A percentile compares a stretch with the other conserved stretches of the same genome.
Evolutionary conservation across 2,888 invertebrate genomes (phyloP).

Genomic region (Brachyptera putata): DNA sequence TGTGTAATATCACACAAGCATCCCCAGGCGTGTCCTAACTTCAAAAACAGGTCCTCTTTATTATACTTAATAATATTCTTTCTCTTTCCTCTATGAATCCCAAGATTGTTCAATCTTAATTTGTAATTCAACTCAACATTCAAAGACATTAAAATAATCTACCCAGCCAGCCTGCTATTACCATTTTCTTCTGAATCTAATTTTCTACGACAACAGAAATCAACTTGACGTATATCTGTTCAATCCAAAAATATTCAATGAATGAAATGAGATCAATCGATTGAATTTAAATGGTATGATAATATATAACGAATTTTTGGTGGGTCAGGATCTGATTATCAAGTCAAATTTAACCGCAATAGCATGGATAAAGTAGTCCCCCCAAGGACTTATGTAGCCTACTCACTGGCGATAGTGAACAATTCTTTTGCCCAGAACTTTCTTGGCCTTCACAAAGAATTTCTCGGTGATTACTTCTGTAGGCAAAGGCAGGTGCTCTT

Average conservation of each 20-base stretch:
- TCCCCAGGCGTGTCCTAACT: neutral
- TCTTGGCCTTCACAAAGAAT: too few species aligned
- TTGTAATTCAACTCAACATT: neutral
- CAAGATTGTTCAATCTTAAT: constrained; percentile 17
- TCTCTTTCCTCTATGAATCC: neutral
- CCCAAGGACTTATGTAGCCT: too few species aligned
- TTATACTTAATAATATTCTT: neutral
- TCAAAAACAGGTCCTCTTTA: constrained; percentile 9
- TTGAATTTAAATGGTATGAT: neutral
- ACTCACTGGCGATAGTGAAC: too few species aligned
- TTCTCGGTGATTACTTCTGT: too few species aligned
- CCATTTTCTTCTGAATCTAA: neutral
- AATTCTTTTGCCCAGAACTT: too few species aligned
- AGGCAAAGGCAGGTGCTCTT: neutral
- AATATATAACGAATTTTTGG: too few species aligned
- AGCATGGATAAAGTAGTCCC: too few species aligned
- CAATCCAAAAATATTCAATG: too few species aligned
- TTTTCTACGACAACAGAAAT: neutral
- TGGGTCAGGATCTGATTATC: too few species aligned
- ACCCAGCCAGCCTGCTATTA: neutral
- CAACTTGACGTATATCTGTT: too few species aligned
- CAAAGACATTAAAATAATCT: neutral
- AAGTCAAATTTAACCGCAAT: too few species aligned
- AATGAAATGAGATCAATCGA: neutral
- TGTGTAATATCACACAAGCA: too few species aligned